Evolutionary conservation across 2,888 invertebrate genomes (phyloP).

Genomic region (Diaphora mendica): DNA sequence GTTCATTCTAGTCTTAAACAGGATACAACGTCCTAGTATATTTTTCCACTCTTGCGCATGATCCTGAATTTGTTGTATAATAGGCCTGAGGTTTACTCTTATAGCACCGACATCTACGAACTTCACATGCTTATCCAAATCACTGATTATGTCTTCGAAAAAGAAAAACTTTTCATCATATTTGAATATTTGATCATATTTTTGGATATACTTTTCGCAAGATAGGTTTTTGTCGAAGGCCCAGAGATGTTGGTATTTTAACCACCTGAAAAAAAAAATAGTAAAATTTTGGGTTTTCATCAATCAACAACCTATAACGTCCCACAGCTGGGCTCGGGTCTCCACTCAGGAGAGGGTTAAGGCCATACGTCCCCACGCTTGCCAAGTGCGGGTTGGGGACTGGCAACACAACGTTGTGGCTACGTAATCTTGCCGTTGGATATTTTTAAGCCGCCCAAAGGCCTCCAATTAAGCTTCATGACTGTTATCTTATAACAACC

Average conservation of each 20-base stretch:
- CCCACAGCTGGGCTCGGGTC: too few relatives aligned
- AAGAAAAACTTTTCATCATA: conserved; percentile 95
- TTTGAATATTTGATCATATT: conserved; percentile 81
- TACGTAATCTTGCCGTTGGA: too few relatives aligned
- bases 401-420: too few relatives aligned
- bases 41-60: conserved; percentile 94
- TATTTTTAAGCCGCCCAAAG: too few relatives aligned
- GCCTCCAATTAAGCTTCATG: too few relatives aligned
- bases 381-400: too few relatives aligned
- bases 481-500: too few relatives aligned
- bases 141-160: conserved; percentile 91
- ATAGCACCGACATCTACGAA: conserved; percentile 89
- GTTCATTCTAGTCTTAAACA: conserved; percentile 88
- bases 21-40: conserved; percentile 89
- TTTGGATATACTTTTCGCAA: conserved; percentile 92
- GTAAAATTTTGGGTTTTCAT: too few relatives aligned
- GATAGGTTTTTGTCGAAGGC: conserved; percentile 90
- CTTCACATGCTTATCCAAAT: conserved; percentile 86
- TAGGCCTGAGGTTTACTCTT: conserved; percentile 90
- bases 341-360: too few relatives aligned
- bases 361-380: too few relatives aligned
- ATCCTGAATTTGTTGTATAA: conserved; percentile 88
- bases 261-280: conserved; percentile 85
- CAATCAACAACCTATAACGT: too few relatives aligned
- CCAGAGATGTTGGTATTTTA: conserved; percentile 92